Base-by-base conservation (phyloP, 2,113 vertebrate species). In the Neotoma lepida region DNA sequence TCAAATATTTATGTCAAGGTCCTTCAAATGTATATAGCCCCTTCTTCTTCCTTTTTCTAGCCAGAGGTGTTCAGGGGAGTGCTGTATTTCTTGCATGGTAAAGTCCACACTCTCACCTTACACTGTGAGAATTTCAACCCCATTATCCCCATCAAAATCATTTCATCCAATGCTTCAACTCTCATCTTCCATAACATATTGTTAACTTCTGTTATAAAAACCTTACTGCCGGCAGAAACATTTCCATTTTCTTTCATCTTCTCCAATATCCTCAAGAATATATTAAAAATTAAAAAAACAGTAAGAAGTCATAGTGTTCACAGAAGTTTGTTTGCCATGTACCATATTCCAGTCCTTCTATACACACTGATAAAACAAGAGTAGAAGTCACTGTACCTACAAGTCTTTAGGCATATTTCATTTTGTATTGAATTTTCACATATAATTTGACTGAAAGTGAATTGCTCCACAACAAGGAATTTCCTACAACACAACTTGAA, bases 401-500 rank as follows among this genome's bases (percentile, higher is more conserved):
- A 46, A 76, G 15, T 70, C 24, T 66, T 35, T 87, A 87, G n/a
- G 41, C 76, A 56, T 95, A 80, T 88, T 95, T 35, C 9, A n/a
- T 77, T 41, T 73, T 91, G 18, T 93, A 22, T 95, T 93, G 39
- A 81, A 87, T 46, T 84, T 93, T 93, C 56, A 80, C 63, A 24
- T 22, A 88, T 22, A 95, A 90, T 74, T 39, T 82, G n/a, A 95
- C 28, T 73, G 7, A 94, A 89, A 96, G 26, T 89, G 20, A 13
- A 56, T 86, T 44, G 93, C 82, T 95, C 63, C 73, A 35, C 64
- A 91, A 91, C 2, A 84, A 56, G 6, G 33, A 49, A 86, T 93
- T 95, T 81, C 44, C 35, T 82, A 28, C 54, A 30, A 90, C 78
- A 3, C 9, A 63, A 90, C 91, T 94, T 91, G 80, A 94, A 93